phyloP scores from a whole-genome alignment of 2,113 vertebrate genomes.

The Dasyurus viverrinus region DNA sequence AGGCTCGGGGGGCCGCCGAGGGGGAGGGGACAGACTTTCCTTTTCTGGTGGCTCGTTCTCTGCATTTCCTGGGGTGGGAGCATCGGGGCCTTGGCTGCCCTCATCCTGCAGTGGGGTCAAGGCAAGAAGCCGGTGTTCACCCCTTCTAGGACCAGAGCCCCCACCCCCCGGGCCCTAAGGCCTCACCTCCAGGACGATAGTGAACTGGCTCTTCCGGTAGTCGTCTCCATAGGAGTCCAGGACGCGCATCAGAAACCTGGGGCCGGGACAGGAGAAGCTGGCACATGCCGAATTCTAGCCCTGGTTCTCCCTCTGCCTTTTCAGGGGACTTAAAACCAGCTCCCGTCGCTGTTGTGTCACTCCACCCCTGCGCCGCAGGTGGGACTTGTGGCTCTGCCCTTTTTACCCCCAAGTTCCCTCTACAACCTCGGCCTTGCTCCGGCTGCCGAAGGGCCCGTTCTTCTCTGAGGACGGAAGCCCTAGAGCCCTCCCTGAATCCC shows the following conservation, averaged over 20 bases:
- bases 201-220: conserved; percentile 90
- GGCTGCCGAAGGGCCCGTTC: neutral
- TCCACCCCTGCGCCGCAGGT: neutral
- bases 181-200: conserved; percentile 90
- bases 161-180: fast-evolving
- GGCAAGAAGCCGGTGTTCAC: neutral
- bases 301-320: neutral
- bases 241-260: conserved; percentile 93
- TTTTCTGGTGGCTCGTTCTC: conserved; percentile 80
- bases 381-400: neutral
- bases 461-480: neutral
- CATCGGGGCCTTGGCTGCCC: conserved; percentile 75
- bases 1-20: conserved; percentile 61
- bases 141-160: fast-evolving
- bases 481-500: neutral
- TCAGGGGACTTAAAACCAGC: neutral
- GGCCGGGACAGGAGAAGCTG: conserved; percentile 7
- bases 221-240: conserved; percentile 92
- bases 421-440: neutral
- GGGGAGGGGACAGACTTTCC: conserved; percentile 63
- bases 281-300: neutral
- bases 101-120: conserved; percentile 69
- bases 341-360: neutral
- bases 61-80: conserved; percentile 69
- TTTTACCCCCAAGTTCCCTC: neutral